Conservation (phyloP, 2,888 invertebrate species). For the Dexiosoma caninum region DNA sequence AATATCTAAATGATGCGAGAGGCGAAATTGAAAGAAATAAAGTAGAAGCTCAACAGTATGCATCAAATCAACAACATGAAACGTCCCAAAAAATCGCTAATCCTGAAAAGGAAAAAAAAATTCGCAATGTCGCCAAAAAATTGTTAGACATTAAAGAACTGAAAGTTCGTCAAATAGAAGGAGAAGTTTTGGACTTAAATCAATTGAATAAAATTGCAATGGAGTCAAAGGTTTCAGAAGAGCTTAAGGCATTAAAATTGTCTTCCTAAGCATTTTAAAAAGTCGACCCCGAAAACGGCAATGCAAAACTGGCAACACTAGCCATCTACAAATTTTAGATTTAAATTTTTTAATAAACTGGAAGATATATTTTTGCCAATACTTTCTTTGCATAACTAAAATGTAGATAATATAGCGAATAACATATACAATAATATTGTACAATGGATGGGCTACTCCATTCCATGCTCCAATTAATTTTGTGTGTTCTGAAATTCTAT, state of each 20-base stretch:
- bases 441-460: no score
- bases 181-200: slow-evolving; percentile 91
- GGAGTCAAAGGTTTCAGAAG: slow-evolving; percentile 86
- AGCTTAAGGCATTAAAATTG: slow-evolving; percentile 83
- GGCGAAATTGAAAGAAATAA: slow-evolving; percentile 25
- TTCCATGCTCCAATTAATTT: background rate
- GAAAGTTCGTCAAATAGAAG: slow-evolving; percentile 87
- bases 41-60: slow-evolving; percentile 24
- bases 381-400: no score
- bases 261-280: slow-evolving; percentile 56
- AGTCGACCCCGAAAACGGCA: background rate
- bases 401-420: no score
- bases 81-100: slow-evolving; percentile 79
- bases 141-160: slow-evolving; percentile 92
- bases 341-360: no score
- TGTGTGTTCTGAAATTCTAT: background rate
- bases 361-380: no score
- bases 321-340: no score
- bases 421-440: no score
- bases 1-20: slow-evolving; percentile 1
- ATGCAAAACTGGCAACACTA: no score
- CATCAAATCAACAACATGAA: slow-evolving; percentile 25
- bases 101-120: slow-evolving; percentile 91
- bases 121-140: slow-evolving; percentile 91
- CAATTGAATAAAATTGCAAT: slow-evolving; percentile 91